phyloP scores from a whole-genome alignment of 2,113 vertebrate genomes.

The Gnathonemus echidnorhynchus region DNA sequence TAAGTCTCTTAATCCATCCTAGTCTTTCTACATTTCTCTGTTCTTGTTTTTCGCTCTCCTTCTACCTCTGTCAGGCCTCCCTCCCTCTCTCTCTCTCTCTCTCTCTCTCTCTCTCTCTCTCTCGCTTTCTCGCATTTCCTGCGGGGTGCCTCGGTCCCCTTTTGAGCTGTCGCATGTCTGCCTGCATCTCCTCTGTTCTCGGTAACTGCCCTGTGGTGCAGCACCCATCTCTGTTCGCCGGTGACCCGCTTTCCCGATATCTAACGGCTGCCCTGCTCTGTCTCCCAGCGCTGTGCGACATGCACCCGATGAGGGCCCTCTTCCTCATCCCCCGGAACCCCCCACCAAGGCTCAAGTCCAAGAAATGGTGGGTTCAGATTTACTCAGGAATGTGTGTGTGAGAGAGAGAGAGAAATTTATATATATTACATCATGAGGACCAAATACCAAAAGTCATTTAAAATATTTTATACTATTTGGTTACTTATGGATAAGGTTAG shows the following conservation, averaged over 20 bases:
- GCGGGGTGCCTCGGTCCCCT: not conserved
- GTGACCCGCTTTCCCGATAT: not conserved
- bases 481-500: not conserved
- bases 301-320: conserved; percentile 98
- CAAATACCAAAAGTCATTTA: not conserved
- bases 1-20: not conserved
- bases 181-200: not conserved
- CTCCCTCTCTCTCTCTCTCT: not conserved
- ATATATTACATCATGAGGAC: not conserved
- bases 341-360: conserved; percentile 95
- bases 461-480: not conserved
- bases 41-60: not conserved
- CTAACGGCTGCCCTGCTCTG: not conserved
- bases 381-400: not conserved
- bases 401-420: not conserved
- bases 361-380: conserved; percentile 82
- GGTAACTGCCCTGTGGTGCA: not conserved
- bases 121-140: not conserved
- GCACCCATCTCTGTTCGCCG: not conserved
- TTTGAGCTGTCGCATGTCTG: not conserved
- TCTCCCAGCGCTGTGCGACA: conserved; percentile 86
- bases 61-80: not conserved
- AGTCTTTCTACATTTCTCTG: not conserved
- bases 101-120: not conserved
- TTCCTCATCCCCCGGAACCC: conserved; percentile 99